Conservation (phyloP, 1,140 invertebrate species). For the Nymphalis io region DNA sequence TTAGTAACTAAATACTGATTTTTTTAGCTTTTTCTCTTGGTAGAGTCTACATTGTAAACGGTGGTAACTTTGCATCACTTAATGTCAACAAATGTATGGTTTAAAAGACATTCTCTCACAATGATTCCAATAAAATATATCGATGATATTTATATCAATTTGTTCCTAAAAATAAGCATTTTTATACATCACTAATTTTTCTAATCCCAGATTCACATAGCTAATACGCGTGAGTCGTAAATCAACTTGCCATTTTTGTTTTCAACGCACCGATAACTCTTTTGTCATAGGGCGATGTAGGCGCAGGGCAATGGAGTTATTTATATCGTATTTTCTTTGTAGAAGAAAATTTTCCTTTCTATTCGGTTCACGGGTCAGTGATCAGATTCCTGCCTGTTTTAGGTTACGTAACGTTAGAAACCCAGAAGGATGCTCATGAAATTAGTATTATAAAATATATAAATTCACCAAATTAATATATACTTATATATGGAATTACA, state of each 20-base stretch:
- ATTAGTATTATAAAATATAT: not conserved
- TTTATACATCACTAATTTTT: not conserved
- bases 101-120: too few species aligned
- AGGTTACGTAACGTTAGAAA: conserved; percentile 34
- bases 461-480: too few species aligned
- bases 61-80: too few species aligned
- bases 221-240: conserved; percentile 63
- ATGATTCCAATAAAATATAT: too few species aligned
- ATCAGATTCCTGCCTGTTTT: conserved; percentile 68
- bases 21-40: too few species aligned
- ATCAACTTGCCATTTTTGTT: conserved; percentile 79
- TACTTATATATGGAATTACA: too few species aligned
- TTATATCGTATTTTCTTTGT: conserved; percentile 79
- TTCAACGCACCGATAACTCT: conserved; percentile 81
- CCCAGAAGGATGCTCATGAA: conserved; percentile 44
- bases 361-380: conserved; percentile 78
- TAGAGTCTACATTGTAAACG: too few species aligned
- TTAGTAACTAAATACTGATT: too few species aligned
- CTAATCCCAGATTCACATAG: conserved; percentile 47
- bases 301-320: conserved; percentile 75
- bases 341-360: conserved; percentile 79
- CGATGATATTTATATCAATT: too few species aligned
- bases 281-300: conserved; percentile 80
- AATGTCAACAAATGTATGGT: too few species aligned
- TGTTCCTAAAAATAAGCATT: too few species aligned